phyloP scores from a whole-genome alignment of 2,888 invertebrate genomes.

The Rhamnusium bicolor region DNA sequence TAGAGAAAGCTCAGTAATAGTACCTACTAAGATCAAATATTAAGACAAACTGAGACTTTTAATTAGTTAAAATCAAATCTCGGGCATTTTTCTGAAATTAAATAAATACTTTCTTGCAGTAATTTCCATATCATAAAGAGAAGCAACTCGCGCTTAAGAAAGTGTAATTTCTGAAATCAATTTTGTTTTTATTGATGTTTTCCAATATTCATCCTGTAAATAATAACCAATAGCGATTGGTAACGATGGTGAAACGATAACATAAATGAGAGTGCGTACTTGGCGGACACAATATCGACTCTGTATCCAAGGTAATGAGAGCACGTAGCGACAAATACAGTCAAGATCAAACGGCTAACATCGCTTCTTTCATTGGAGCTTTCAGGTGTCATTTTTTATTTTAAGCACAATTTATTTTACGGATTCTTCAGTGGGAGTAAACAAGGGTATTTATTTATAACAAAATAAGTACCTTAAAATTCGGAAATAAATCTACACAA shows the following conservation, averaged over 20 bases:
- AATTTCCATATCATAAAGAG: too few species aligned
- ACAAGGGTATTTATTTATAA: too few species aligned
- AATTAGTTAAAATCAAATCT: too few species aligned
- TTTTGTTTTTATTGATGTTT: background rate
- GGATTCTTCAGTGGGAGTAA: too few species aligned
- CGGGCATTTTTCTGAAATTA: too few species aligned
- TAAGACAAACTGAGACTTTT: too few species aligned
- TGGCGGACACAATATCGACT: constrained; percentile 43
- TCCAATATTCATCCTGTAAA: background rate
- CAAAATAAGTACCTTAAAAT: too few species aligned
- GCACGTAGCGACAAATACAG: constrained; percentile 29
- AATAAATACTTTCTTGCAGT: too few species aligned
- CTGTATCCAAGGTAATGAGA: constrained; percentile 45
- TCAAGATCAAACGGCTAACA: constrained; percentile 31
- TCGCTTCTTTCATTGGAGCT: constrained; percentile 7
- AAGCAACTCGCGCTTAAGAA: too few species aligned
- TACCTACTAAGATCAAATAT: too few species aligned
- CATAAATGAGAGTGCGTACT: constrained; percentile 41
- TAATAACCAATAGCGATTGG: constrained; percentile 23
- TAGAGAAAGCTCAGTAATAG: too few species aligned
- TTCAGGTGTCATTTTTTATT: background rate
- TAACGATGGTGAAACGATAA: constrained; percentile 29
- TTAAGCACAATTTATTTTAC: background rate
- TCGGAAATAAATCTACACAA: too few species aligned
- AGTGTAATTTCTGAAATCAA: background rate